Base-by-base conservation (phyloP, 2,113 vertebrate species). In the Hydrochoerus hydrochaeris region DNA sequence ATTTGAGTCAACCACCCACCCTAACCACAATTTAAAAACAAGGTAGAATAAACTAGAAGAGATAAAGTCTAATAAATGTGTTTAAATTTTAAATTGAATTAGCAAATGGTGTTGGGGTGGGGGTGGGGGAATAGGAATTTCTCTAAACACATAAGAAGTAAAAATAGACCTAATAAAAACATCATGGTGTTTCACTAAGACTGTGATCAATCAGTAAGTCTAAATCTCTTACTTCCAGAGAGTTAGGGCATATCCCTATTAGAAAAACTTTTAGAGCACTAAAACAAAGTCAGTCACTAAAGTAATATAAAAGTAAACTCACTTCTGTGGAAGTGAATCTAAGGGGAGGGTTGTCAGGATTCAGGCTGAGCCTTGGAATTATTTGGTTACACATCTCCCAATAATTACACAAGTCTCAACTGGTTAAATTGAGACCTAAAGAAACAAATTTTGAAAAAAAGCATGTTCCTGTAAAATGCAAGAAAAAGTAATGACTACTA, bases 91-190 rank as follows among this genome's bases (percentile, higher is more conserved):
- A 44, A 63, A 44, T 4, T 69, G 41, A 80, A 93, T 8, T 41
- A 84, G 19, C 12, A 20, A 92, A 80, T 57, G 3, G 52, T 88
- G 60, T 86, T 32, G 78, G 49, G 49, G 49, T 52, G 49, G 49
- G 52, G 12, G 58, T 44, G 20, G 30, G 62, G 26, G 85, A 71
- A 67, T 5, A 3, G 24, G 1, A 86, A 84, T 65, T 91, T 87
- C 78, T 82, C 69, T 95, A 94, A 91, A 58, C 41, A 78, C 7
- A 24, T 81, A 93, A 93, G 62, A 95, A 92, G 75, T 5, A 93
- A 83, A 95, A 93, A 86, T 10, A 78, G 49, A 63, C 17, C 67
- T 73, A 91, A 85, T 62, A 78, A 95, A 92, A 93, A 44, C 62
- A 87, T 58, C n/a, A 80, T 16, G 30, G 49, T 3, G 38, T 87